Percentiles rank a stretch among this genome's conserved stretches.
Conservation (phyloP, 2,113 vertebrate species). For the Murina feae region DNA sequence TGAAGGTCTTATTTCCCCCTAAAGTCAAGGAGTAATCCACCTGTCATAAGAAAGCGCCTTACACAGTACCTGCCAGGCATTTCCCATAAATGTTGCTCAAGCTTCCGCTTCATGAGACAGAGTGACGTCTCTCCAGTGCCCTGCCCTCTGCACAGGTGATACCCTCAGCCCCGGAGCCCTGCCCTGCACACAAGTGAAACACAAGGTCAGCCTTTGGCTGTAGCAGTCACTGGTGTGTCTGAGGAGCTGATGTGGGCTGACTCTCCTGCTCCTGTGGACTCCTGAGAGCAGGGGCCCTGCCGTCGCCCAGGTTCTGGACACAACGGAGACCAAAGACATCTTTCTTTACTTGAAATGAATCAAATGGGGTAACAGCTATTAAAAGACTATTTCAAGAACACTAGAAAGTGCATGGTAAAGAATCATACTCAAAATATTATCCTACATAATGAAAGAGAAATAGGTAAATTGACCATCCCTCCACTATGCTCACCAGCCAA, state of each 20-base stretch:
- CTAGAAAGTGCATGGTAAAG: not conserved
- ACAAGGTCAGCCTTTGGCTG: not conserved
- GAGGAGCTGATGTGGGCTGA: accelerated
- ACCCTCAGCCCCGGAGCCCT: no score
- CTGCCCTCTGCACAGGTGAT: not conserved
- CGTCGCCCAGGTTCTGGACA: not conserved
- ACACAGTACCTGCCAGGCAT: accelerated
- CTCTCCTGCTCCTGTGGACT: accelerated
- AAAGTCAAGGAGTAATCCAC: not conserved
- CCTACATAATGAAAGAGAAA: no score
- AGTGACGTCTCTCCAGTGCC: accelerated
- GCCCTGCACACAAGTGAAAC: not conserved
- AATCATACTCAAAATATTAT: not conserved
- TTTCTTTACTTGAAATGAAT: not conserved
- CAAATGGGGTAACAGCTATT: not conserved
- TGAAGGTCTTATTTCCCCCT: not conserved
- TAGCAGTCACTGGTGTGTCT: no score
- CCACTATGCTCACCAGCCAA: no score
- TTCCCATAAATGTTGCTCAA: not conserved
- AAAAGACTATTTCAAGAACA: not conserved
- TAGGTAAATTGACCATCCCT: no score
- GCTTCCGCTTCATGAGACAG: no score
- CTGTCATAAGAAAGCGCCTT: not conserved
- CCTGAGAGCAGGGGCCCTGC: not conserved
- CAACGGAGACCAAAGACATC: not conserved